Evolutionary conservation across 2,888 invertebrate species (phyloP).

Genomic region (Drosophila rellima): DNA sequence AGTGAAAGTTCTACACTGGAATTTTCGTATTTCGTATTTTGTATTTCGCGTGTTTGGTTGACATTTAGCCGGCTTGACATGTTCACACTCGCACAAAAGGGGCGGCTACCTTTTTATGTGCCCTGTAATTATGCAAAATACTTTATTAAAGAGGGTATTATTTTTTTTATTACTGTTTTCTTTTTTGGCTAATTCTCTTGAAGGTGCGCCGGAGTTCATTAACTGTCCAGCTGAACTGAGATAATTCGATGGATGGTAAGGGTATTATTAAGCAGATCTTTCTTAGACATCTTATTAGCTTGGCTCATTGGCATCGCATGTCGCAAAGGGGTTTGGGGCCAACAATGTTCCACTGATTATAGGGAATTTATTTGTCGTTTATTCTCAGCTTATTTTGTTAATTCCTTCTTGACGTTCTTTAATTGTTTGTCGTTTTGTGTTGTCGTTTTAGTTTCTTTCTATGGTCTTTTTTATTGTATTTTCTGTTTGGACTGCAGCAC

Average conservation of each 20-base stretch:
- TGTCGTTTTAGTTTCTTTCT: constrained; percentile 11
- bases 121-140: constrained; percentile 56
- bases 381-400: constrained; percentile 35
- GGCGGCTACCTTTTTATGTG: constrained; percentile 72
- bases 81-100: constrained; percentile 75
- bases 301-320: not conserved
- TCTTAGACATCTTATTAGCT: not conserved
- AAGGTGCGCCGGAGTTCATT: constrained; percentile 55
- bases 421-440: constrained; percentile 69
- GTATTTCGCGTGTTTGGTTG: constrained; percentile 80
- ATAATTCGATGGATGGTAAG: not conserved
- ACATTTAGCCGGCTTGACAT: constrained; percentile 84
- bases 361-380: constrained; percentile 33
- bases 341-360: constrained; percentile 23
- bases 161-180: constrained; percentile 11
- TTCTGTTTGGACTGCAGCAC: constrained; percentile 59
- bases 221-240: constrained; percentile 28
- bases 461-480: constrained; percentile 9
- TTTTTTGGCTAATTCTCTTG: constrained; percentile 26
- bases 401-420: constrained; percentile 68
- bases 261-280: constrained; percentile 11
- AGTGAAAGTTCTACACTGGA: constrained; percentile 82
- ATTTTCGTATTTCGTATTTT: constrained; percentile 62
- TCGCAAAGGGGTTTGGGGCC: not conserved
- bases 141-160: constrained; percentile 55